Evolutionary conservation across 2,797 vertebrate genomes (phyloP).

Genomic region (Myoxocephalus aenaeus): DNA sequence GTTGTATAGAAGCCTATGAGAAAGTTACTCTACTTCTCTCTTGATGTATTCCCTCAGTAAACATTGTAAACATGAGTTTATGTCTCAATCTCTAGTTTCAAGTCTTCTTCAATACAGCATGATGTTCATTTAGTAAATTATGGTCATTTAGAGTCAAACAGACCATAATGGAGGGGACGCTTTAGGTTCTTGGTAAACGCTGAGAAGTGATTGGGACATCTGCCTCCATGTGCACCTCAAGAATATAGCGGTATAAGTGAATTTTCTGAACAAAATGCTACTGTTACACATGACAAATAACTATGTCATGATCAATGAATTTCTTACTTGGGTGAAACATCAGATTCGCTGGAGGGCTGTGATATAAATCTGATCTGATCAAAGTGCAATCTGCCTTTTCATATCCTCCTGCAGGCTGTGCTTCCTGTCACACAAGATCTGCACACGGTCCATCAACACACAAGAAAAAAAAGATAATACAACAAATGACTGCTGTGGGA

Average conservation of each 20-base stretch:
- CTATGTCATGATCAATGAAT: constrained; percentile 37
- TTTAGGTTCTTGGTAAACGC: too few species aligned
- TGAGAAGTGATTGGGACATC: too few species aligned
- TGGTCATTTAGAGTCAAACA: too few species aligned
- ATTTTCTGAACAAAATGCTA: constrained; percentile 40
- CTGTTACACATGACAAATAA: constrained; percentile 34
- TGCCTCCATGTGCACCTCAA: neutral
- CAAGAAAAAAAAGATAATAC: neutral
- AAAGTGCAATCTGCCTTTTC: constrained; percentile 53
- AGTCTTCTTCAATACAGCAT: too few species aligned
- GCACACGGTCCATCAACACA: neutral
- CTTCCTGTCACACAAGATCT: constrained; percentile 17
- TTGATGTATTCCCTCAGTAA: too few species aligned
- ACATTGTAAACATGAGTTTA: too few species aligned
- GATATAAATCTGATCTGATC: constrained; percentile 56
- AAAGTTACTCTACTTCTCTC: too few species aligned
- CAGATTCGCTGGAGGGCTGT: constrained; percentile 25
- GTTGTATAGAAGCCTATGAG: too few species aligned
- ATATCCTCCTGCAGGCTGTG: constrained; percentile 33
- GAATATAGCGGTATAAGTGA: constrained; percentile 11
- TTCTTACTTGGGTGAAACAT: constrained; percentile 39
- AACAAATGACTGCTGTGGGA: constrained; percentile 6
- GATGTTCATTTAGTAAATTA: too few species aligned
- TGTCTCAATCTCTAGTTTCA: too few species aligned
- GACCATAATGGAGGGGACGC: too few species aligned